These are phyloP conservation scores for Falco biarmicus DNA, from an alignment of 2,797 vertebrate genomes.

Conservation along the genomic window DNA sequence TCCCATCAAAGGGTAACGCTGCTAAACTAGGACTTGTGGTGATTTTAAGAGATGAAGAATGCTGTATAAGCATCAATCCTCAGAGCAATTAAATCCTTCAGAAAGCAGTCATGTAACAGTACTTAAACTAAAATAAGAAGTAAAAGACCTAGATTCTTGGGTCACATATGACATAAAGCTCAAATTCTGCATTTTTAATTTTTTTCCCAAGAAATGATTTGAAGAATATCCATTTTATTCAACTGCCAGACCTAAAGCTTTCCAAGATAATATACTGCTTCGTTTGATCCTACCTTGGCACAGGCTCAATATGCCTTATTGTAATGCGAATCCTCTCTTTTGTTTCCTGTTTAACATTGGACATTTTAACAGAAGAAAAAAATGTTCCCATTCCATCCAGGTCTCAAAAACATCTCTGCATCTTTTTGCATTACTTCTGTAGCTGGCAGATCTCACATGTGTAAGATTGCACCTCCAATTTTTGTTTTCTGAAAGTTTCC, in stretches of 20 bases:
- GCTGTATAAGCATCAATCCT: not conserved
- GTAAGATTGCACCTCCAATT: not conserved
- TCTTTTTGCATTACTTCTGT: not conserved
- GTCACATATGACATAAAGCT: constrained; percentile 8
- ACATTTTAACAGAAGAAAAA: not conserved
- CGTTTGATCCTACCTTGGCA: constrained; percentile 34
- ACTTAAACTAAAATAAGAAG: constrained; percentile 21
- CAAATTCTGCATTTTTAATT: not conserved
- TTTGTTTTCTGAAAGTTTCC: not conserved
- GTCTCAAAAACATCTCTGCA: not conserved
- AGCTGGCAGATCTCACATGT: not conserved
- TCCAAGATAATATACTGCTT: constrained; percentile 27
- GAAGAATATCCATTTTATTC: constrained; percentile 45
- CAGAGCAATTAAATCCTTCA: constrained; percentile 24
- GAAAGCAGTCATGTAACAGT: constrained; percentile 26
- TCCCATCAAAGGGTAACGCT: not conserved
- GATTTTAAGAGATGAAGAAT: constrained; percentile 16
- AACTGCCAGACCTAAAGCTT: constrained; percentile 48
- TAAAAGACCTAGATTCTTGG: constrained; percentile 15
- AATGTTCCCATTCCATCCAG: not conserved
- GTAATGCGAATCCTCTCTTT: not conserved
- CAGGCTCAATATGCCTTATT: constrained; percentile 2
- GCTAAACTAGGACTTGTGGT: not conserved
- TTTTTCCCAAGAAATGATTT: constrained; percentile 8
- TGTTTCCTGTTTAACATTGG: constrained; percentile 19